Conservation (phyloP, 2,797 vertebrate genomes). For the Schizopygopsis malacanthus region DNA sequence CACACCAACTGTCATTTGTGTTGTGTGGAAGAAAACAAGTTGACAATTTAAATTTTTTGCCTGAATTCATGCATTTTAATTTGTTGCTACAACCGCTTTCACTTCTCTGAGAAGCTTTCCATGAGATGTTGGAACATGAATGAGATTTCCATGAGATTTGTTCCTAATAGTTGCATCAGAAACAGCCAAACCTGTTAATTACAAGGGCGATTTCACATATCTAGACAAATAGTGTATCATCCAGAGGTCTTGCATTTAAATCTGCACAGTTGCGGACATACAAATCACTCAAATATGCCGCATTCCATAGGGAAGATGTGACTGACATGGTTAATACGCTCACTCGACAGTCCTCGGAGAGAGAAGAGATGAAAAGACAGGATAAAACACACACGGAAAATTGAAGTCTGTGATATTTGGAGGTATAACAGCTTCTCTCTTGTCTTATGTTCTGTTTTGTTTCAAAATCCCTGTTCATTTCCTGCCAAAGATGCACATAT, state of each 20-base stretch:
- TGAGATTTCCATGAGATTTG: slow-evolving; percentile 9
- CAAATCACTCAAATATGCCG: not conserved
- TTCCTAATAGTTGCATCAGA: not conserved
- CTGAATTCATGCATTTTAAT: not conserved
- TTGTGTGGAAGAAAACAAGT: not conserved
- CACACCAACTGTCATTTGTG: not conserved
- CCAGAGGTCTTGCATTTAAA: not conserved
- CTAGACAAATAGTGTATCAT: not conserved
- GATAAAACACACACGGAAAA: slow-evolving; percentile 30
- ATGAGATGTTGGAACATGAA: slow-evolving; percentile 12
- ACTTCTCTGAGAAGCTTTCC: not conserved
- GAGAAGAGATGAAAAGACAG: slow-evolving; percentile 25
- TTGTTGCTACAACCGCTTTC: not conserved
- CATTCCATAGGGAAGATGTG: slow-evolving; percentile 26
- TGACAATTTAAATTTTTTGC: not conserved
- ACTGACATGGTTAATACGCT: slow-evolving; percentile 42
- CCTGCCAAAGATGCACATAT: slow-evolving; percentile 21
- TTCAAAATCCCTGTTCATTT: slow-evolving; percentile 43
- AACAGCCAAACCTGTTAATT: not conserved
- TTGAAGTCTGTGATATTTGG: slow-evolving; percentile 39
- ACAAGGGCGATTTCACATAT: not conserved
- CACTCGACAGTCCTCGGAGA: not conserved
- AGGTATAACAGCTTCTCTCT: slow-evolving; percentile 20
- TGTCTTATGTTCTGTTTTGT: slow-evolving; percentile 26
- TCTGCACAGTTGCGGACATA: slow-evolving; percentile 1